phyloP scores from a whole-genome alignment of 2,797 vertebrate species.

The Pseudochromis fuscus region DNA sequence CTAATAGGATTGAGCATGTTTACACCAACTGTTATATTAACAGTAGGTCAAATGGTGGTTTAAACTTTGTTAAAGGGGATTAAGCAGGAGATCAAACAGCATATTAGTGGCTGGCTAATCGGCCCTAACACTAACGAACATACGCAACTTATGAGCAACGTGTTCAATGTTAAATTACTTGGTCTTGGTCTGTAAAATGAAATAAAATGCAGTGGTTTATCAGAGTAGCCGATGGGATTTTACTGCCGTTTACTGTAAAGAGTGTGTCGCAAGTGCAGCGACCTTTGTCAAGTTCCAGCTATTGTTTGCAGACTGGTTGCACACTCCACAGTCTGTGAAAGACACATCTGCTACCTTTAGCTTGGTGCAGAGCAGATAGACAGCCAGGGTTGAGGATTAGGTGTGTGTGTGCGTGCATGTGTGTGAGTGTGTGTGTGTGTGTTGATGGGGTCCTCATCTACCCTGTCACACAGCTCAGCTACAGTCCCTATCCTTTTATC shows the following conservation, averaged over 20 bases:
- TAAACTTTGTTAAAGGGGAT: slow-evolving; percentile 76
- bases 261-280: slow-evolving; percentile 75
- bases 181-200: slow-evolving; percentile 29
- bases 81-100: slow-evolving; percentile 56
- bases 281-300: slow-evolving; percentile 88
- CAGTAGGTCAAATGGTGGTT: slow-evolving; percentile 68
- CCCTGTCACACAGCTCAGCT: slow-evolving; percentile 78
- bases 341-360: slow-evolving; percentile 84
- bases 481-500: slow-evolving; percentile 85
- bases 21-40: slow-evolving; percentile 75
- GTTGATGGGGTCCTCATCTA: slow-evolving; percentile 64
- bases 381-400: slow-evolving; percentile 51
- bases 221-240: slow-evolving; percentile 53
- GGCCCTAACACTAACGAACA: slow-evolving; percentile 28
- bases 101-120: slow-evolving; percentile 58
- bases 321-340: slow-evolving; percentile 84
- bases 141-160: slow-evolving; percentile 12
- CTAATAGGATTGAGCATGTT: slow-evolving; percentile 79
- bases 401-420: slow-evolving; percentile 28
- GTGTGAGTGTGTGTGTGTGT: slow-evolving; percentile 29
- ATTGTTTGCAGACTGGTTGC: slow-evolving; percentile 87
- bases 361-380: slow-evolving; percentile 70
- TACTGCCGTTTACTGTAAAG: slow-evolving; percentile 68
- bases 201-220: slow-evolving; percentile 50
- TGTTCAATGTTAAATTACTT: slow-evolving; percentile 16